Percentiles rank a stretch among this genome's conserved stretches.
Evolutionary conservation across 2,888 invertebrate species (phyloP).

Genomic region (Lasioglossum morio): DNA sequence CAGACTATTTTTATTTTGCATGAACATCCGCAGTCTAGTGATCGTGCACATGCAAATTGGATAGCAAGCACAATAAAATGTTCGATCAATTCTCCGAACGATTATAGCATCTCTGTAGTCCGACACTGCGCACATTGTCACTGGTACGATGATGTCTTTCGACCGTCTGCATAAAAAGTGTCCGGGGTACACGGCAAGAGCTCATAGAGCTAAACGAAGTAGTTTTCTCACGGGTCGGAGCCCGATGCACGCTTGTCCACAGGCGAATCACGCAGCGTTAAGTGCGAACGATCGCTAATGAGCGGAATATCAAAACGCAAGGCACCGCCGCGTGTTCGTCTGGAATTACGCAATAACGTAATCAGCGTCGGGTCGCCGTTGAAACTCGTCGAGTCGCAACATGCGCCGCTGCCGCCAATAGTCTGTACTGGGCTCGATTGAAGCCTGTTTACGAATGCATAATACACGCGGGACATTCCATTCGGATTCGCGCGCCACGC

Average conservation of each 20-base stretch:
- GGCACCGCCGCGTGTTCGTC: slow-evolving; percentile 38
- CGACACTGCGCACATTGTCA: neutral
- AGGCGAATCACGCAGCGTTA: slow-evolving; percentile 47
- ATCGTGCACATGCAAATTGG: neutral
- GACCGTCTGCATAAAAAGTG: neutral
- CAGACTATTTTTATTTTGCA: neutral
- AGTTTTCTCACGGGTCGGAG: slow-evolving; percentile 54
- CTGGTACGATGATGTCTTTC: neutral
- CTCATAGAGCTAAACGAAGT: neutral
- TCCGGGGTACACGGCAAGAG: neutral
- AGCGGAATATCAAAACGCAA: slow-evolving; percentile 58
- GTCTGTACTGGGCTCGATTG: slow-evolving; percentile 49
- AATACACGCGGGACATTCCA: slow-evolving; percentile 76
- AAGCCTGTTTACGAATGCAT: slow-evolving; percentile 76
- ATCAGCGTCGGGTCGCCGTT: slow-evolving; percentile 54
- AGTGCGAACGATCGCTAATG: slow-evolving; percentile 59
- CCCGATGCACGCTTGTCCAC: slow-evolving; percentile 5
- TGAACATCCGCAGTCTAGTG: neutral
- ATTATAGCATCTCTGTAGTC: neutral
- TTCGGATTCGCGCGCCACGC: slow-evolving; percentile 65
- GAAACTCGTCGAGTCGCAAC: slow-evolving; percentile 30
- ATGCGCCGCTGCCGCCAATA: slow-evolving; percentile 50
- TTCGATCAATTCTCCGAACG: neutral
- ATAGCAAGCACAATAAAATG: neutral
- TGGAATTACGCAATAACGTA: slow-evolving; percentile 74